Conservation (phyloP, 2,113 vertebrate genomes). For the Ranitomeya variabilis region DNA sequence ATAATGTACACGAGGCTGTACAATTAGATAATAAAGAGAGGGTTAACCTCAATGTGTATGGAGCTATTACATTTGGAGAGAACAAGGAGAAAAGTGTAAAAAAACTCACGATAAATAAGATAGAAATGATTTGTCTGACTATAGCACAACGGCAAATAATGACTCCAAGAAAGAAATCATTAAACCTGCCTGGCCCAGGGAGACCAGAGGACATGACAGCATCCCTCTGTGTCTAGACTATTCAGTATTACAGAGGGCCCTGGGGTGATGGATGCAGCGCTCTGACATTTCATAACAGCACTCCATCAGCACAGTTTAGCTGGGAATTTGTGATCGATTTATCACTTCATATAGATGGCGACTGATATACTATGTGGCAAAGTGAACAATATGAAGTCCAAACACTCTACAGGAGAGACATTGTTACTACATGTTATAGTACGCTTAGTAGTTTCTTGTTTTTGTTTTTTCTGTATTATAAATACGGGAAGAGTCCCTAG, state of each 20-base stretch:
- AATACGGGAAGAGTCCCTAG: too few species aligned
- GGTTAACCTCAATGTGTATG: not conserved
- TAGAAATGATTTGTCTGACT: constrained; percentile 17
- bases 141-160: constrained; percentile 17
- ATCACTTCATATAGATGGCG: not conserved
- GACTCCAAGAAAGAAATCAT: not conserved
- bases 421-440: too few species aligned
- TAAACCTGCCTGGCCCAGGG: not conserved
- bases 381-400: not conserved
- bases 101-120: constrained; percentile 25
- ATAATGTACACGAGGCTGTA: not conserved
- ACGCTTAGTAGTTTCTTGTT: too few species aligned
- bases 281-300: not conserved
- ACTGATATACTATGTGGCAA: not conserved
- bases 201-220: not conserved
- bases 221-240: not conserved
- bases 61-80: not conserved
- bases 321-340: not conserved
- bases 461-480: too few species aligned
- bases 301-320: not conserved
- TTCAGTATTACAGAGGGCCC: not conserved
- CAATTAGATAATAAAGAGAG: not conserved
- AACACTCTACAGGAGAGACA: not conserved
- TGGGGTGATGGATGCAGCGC: not conserved
- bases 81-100: not conserved